These are phyloP conservation scores for Octopus sinensis DNA, from an alignment of 1,140 invertebrate genomes.

Conservation along the genomic window DNA sequence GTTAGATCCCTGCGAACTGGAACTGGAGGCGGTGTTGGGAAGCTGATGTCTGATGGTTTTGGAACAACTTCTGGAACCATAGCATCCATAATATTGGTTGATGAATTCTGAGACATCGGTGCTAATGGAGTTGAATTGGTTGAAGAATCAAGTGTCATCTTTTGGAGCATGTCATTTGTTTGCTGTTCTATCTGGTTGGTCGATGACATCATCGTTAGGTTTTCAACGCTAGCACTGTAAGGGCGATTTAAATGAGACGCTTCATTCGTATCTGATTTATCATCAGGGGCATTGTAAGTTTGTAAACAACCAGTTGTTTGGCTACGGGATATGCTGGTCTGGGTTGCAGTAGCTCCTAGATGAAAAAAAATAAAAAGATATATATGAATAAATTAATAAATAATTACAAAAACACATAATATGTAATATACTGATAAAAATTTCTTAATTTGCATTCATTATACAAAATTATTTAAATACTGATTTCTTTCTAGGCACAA, in stretches of 20 bases:
- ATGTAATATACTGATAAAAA: neutral
- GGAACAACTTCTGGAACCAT: neutral
- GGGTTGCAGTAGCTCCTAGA: neutral
- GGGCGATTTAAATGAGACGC: neutral
- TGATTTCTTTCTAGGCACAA: neutral
- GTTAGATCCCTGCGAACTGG: neutral
- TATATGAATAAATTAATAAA: neutral
- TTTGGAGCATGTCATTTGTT: neutral
- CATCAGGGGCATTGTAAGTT: neutral
- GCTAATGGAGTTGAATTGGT: neutral
- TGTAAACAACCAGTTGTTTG: neutral
- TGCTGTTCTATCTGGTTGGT: neutral
- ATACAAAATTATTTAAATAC: neutral
- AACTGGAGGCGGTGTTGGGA: neutral
- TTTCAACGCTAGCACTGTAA: neutral
- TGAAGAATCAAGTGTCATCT: neutral
- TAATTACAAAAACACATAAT: neutral
- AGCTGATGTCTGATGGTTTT: neutral
- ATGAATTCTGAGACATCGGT: neutral
- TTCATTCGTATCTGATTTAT: neutral
- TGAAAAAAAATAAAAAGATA: neutral
- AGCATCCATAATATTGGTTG: neutral
- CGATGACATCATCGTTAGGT: neutral
- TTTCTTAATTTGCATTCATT: neutral
- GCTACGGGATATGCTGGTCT: neutral